Base-by-base conservation (phyloP, 2,797 vertebrate genomes). In the Lepilemur septentrionalis region DNA sequence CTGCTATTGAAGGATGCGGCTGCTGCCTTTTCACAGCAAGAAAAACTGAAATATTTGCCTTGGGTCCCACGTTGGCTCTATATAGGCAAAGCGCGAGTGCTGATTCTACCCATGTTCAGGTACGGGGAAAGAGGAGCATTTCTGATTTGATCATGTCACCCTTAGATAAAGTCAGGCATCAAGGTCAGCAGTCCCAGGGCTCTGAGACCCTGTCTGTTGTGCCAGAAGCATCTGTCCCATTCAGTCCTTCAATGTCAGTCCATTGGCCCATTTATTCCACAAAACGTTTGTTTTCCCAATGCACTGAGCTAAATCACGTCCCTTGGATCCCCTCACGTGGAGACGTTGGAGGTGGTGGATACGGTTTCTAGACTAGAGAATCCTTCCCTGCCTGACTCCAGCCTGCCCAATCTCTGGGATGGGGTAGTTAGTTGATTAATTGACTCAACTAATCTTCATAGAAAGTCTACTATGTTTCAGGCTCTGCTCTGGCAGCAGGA, bases 1-100 rank as follows among this genome's bases (percentile, higher is more conserved):
- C 82, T 79, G 41, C 86, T 88, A 93, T 97, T 90, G 30, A 97
- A 79, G 95, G 35, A 7, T 13, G 13, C 1, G 8, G 32, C 14
- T 69, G 57, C 50, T 63, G 55, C 67, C 7, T 93, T 97, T 91
- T 70, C 81, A 41, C 15, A 28, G 15, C 4, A 4, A n/a, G 8
- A 28, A 73, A 25, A 84, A 46, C 52, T 83, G 86, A 81, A 85
- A 55, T 84, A 78, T 69, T 95, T 93, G 93, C 59, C 63, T 91
- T 89, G 22, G 38, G 55, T 75, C 82, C 59, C n/a, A 79, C 1
- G 18, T 80, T 17, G 0, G 1, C 30, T 41, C 41, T 86, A 41
- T 52, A 23, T 25, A 28, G 23, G 43, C 70, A 85, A 82, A 91
- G 57, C 0, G 0, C 23, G 0, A 8, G 17, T 10, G 7, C 38